A percentile compares a stretch with the other conserved stretches of the same genome.
These are phyloP conservation scores for Girardinichthys multiradiatus DNA, from an alignment of 2,113 vertebrate genomes.

Conservation along the genomic window DNA sequence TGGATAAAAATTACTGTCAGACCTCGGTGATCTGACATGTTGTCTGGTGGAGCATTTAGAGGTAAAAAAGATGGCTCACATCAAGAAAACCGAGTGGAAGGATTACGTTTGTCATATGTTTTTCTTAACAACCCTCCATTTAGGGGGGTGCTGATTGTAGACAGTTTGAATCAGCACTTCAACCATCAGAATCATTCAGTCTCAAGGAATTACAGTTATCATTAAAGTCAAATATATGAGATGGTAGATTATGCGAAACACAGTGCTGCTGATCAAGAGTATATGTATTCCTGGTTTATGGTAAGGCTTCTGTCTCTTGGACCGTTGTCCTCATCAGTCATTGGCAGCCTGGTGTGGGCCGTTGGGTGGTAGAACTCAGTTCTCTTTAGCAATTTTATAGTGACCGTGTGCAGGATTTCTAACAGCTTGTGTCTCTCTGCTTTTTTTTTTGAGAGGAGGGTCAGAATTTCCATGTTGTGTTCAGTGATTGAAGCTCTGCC, in stretches of 20 bases:
- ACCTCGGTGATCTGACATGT: constrained; percentile 41
- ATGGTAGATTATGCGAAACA: neutral
- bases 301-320: neutral
- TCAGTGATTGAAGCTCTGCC: constrained; percentile 10
- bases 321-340: neutral
- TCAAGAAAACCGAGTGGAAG: constrained; percentile 33
- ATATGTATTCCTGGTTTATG: neutral
- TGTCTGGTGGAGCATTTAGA: constrained; percentile 32
- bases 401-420: constrained; percentile 5
- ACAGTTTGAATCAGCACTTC: constrained; percentile 55
- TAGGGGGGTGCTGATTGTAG: constrained; percentile 47
- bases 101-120: constrained; percentile 32
- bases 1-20: constrained; percentile 33
- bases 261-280: neutral
- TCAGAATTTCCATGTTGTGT: neutral
- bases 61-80: constrained; percentile 20
- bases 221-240: constrained; percentile 25
- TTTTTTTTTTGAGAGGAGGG: neutral
- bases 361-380: neutral
- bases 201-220: neutral
- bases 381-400: constrained; percentile 20
- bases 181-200: constrained; percentile 30
- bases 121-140: constrained; percentile 24
- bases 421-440: constrained; percentile 4
- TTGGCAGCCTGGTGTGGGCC: neutral